Base-by-base conservation (phyloP, 2,797 vertebrate species). In the Darevskia mixta region DNA sequence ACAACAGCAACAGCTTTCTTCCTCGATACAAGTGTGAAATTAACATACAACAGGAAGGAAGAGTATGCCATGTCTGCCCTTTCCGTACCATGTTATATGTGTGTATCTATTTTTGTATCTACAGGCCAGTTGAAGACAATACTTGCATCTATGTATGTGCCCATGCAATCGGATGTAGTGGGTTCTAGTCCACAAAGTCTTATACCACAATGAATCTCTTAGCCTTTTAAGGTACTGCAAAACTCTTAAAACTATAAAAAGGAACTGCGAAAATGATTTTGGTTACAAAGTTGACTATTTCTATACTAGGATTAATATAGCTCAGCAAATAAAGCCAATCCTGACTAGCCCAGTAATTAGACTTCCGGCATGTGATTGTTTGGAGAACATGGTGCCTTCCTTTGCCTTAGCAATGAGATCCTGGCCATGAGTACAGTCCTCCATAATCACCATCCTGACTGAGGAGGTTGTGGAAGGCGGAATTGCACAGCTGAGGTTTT, bases 401-500 rank as follows among this genome's bases (percentile, higher is more conserved):
- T 3, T 38, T 80, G 86, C 32, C 80, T 86, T 17, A 93, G 91
- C 43, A 76, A 75, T 87, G 86, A 92, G 92, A 87, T 88, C 75
- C 92, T 90, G 89, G 83, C 83, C 89, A 90, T 83, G 66, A 91
- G 85, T 86, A 81, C 71, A 92, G 29, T 92, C 87, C 87, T 77
- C 89, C 93, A 45, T 79, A 93, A 84, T 91, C 86, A n/a, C 45
- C 64, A 83, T 75, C 87, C 88, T 87, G 69, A 38, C 78, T 87
- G 92, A 93, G 93, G 94, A 95, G 88, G 92, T 93, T 89, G 85
- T 87, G 92, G 92, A 89, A 93, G 92, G 86, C 88, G 89, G 90
- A 94, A 95, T 79, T 95, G 94, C 83, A 94, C 93, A 91, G 86
- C 58, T 61, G 90, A 92, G 90, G 92, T 43, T 82, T 95, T 95